These are phyloP conservation scores for Matsumyia berberina DNA, from an alignment of 2,888 invertebrate species.

Conservation along the genomic window DNA sequence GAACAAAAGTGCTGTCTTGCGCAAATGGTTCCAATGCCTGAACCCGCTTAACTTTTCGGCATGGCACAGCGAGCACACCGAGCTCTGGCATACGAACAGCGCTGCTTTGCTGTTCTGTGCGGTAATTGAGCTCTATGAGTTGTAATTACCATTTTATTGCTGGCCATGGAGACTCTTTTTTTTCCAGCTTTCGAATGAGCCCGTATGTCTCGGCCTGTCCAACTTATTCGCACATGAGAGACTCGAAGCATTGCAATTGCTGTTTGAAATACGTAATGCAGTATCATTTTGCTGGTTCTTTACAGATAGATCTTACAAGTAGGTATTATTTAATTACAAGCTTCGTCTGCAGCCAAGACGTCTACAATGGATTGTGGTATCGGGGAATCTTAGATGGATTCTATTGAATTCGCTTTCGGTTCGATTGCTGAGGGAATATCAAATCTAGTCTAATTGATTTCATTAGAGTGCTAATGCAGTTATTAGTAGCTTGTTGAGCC, in stretches of 20 bases:
- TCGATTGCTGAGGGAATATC: conserved; percentile 16
- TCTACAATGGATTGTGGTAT: conserved; percentile 43
- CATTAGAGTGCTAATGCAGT: conserved; percentile 35
- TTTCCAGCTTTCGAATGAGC: conserved; percentile 34
- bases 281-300: conserved; percentile 17
- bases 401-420: conserved; percentile 18
- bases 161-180: conserved; percentile 60
- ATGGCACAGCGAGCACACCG: conserved; percentile 1
- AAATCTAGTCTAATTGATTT: conserved; percentile 45
- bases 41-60: conserved; percentile 14
- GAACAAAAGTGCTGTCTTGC: conserved; percentile 51
- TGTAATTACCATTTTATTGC: conserved; percentile 75
- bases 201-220: conserved; percentile 50
- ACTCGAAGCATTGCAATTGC: not conserved
- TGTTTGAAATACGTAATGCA: conserved; percentile 6
- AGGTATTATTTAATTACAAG: conserved; percentile 51
- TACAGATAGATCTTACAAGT: conserved; percentile 5
- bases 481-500: conserved; percentile 7
- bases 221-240: conserved; percentile 24
- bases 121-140: conserved; percentile 65
- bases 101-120: not conserved
- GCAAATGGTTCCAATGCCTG: conserved; percentile 27
- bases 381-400: conserved; percentile 8
- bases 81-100: conserved; percentile 12
- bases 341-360: conserved; percentile 53